A percentile compares a stretch with the other conserved stretches of the same genome.
phyloP scores from a whole-genome alignment of 2,888 invertebrate genomes.

The Perizoma flavofasciatum region DNA sequence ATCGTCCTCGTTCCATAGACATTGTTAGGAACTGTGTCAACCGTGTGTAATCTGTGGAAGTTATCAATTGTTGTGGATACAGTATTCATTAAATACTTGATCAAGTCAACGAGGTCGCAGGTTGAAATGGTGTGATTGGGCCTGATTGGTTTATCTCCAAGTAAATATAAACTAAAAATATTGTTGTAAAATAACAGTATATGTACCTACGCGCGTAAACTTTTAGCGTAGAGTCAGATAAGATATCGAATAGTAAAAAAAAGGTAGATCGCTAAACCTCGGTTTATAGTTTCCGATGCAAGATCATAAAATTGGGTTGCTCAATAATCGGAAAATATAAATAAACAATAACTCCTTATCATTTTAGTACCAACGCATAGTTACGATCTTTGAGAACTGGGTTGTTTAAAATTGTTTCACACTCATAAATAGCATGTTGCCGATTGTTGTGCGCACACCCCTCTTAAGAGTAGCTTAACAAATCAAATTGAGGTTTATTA shows the following conservation, averaged over 20 bases:
- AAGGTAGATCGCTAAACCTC: conserved; percentile 23
- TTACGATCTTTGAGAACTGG: conserved; percentile 40
- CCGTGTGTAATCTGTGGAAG: conserved; percentile 37
- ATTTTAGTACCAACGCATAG: conserved; percentile 48
- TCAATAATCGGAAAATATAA: conserved; percentile 49
- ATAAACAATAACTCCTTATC: conserved; percentile 61
- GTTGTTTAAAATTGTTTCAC: conserved; percentile 28
- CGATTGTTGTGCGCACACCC: conserved; percentile 5
- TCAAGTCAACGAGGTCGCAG: conserved; percentile 61
- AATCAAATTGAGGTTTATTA: conserved; percentile 21
- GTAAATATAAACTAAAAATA: conserved; percentile 62
- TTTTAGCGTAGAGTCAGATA: conserved; percentile 7
- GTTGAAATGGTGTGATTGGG: conserved; percentile 50
- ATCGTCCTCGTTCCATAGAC: conserved; percentile 25
- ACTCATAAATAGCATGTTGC: conserved; percentile 1
- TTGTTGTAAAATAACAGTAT: conserved; percentile 5
- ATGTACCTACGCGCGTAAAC: conserved; percentile 13
- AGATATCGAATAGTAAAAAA: conserved; percentile 5
- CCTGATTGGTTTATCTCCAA: conserved; percentile 47
- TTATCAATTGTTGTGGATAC: conserved; percentile 64
- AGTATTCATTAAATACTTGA: conserved; percentile 69
- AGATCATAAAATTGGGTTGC: conserved; percentile 48
- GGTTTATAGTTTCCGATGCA: conserved; percentile 49
- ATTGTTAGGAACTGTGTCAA: conserved; percentile 27
- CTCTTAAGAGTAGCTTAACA: conserved; percentile 30